Base-by-base conservation (phyloP, 2,797 vertebrate species). In the Podarcis lilfordi region DNA sequence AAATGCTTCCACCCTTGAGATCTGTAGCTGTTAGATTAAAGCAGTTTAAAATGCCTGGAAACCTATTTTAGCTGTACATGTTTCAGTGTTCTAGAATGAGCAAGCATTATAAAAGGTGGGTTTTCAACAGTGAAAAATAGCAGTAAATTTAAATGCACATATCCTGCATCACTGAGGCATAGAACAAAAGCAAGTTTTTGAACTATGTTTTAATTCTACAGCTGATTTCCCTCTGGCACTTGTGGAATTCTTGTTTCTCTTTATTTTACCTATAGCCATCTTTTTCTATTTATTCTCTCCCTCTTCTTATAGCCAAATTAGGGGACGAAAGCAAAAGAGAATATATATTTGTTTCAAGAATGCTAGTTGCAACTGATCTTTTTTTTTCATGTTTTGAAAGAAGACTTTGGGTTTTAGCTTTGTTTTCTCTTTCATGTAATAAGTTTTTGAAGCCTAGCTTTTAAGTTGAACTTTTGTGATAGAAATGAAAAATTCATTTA, bases 321-420 rank as follows among this genome's bases (percentile, higher is more conserved):
- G 68, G 40, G 84, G 43, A 74, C 69, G 85, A 21, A 17, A 85
- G 27, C 64, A 72, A 83, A 25, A 92, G 75, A 71, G 8, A 82
- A 37, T 80, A 11, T 84, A 21, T 55, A 10, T 1, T 87, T 50
- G 19, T 32, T 40, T 59, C 21, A 82, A 82, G 25, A 29, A 2
- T 79, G 21, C 11, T 45, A 68, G 82, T 75, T 37, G 37, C 50
- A 82, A 71, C 2, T 68, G 40, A n/a, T n/a, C 9, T 23, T 85
- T 59, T 55, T 85, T 13, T 64, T 76, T 64, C 25, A n/a, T 15
- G 37, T 75, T 66, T 29, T 85, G 23, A 75, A 71, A 40, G 55
- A 74, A 61, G 55, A 35, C 29, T 50, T 55, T 43, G 50, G 68
- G 21, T 76, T 50, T 77, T 74, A 35, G 43, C 43, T 66, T 81